phyloP scores from a whole-genome alignment of 1,140 invertebrate species.

The Onthophagus taurus region DNA sequence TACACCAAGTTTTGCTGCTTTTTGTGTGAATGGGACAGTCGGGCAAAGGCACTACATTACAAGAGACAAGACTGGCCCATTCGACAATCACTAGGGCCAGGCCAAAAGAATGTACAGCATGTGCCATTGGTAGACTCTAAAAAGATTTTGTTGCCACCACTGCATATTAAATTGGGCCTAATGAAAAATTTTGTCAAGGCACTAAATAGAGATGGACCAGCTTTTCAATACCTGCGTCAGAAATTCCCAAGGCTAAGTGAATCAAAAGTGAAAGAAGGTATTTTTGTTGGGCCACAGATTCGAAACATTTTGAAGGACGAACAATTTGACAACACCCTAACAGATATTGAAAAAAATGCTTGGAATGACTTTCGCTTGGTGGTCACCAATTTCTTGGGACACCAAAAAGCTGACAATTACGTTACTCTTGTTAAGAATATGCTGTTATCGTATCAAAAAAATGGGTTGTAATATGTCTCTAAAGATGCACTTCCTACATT shows the following conservation, averaged over 20 bases:
- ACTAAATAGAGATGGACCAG: slow-evolving; percentile 23
- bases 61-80: slow-evolving; percentile 26
- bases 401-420: not conserved
- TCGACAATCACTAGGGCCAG: slow-evolving; percentile 22
- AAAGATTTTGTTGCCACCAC: slow-evolving; percentile 31
- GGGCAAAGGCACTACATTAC: slow-evolving; percentile 26
- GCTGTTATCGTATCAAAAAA: not conserved
- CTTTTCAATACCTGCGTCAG: not conserved
- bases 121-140: slow-evolving; percentile 27
- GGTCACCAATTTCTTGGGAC: not conserved
- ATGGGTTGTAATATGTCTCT: slow-evolving; percentile 17
- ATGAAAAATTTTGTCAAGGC: slow-evolving; percentile 38
- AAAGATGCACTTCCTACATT: slow-evolving; percentile 33
- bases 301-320: not conserved
- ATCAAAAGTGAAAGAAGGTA: slow-evolving; percentile 8
- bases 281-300: slow-evolving; percentile 10
- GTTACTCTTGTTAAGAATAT: not conserved
- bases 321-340: not conserved
- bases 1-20: not conserved
- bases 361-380: not conserved
- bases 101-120: slow-evolving; percentile 30
- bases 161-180: slow-evolving; percentile 34
- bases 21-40: too few species aligned
- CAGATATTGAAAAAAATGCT: not conserved
- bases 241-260: slow-evolving; percentile 1